Percentiles rank a stretch among this genome's conserved stretches.
Evolutionary conservation across 2,888 invertebrate species (phyloP).

Genomic region (Gibbula magus): DNA sequence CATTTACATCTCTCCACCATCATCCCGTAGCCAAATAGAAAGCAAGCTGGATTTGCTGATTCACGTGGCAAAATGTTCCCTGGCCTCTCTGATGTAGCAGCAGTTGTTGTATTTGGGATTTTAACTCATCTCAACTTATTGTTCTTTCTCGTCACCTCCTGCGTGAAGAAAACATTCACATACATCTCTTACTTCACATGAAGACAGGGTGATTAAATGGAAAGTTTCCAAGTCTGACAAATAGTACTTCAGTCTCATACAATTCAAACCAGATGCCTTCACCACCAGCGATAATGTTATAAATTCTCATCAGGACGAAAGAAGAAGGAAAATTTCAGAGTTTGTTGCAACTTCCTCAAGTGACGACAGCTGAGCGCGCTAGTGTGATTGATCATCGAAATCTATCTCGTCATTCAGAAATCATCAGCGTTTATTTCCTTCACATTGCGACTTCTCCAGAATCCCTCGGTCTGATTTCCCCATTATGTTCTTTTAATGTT

Average conservation of each 20-base stretch:
- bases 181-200: background rate
- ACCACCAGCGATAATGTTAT: background rate
- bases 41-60: constrained; percentile 19
- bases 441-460: constrained; percentile 25
- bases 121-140: constrained; percentile 2
- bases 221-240: constrained; percentile 3
- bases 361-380: constrained; percentile 17
- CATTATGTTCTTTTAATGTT: constrained; percentile 19
- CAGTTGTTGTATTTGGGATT: too few relatives aligned
- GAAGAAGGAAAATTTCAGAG: constrained; percentile 18
- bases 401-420: constrained; percentile 19
- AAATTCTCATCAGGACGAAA: background rate
- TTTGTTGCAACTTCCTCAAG: constrained; percentile 22
- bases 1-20: background rate
- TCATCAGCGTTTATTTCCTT: constrained; percentile 25
- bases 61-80: constrained; percentile 14
- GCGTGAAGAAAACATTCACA: background rate
- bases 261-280: constrained; percentile 20
- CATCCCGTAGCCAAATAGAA: background rate
- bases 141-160: background rate
- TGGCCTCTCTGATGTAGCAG: background rate
- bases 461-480: constrained; percentile 5
- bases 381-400: constrained; percentile 12
- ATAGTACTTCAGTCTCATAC: background rate
- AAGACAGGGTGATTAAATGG: constrained; percentile 13